phyloP scores from a whole-genome alignment of 2,797 vertebrate species.

The Poecilia velifera region DNA sequence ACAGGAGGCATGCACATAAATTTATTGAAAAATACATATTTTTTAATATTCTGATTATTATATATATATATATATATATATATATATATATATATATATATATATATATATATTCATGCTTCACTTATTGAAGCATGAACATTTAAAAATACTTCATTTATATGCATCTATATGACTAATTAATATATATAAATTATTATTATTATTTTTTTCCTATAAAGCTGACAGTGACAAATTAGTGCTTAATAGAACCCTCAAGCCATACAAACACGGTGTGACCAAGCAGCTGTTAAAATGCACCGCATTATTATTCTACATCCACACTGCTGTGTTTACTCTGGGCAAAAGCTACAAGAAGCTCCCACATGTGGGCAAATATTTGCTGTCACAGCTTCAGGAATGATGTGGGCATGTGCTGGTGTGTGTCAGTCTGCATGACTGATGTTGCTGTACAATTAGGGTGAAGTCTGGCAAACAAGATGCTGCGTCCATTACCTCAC shows the following conservation, averaged over 20 bases:
- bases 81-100: too few species aligned
- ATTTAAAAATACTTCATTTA: not conserved
- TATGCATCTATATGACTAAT: not conserved
- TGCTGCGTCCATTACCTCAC: conserved; percentile 44
- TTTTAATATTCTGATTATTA: not conserved
- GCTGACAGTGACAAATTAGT: conserved; percentile 81
- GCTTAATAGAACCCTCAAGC: conserved; percentile 73
- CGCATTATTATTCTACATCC: conserved; percentile 78
- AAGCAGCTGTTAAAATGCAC: conserved; percentile 69
- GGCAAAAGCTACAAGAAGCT: conserved; percentile 73
- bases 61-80: too few species aligned
- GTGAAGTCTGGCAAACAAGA: conserved; percentile 61
- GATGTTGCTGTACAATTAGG: conserved; percentile 53
- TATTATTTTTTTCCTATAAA: not conserved
- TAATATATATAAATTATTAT: not conserved
- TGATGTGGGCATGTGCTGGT: conserved; percentile 37
- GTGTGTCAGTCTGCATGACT: conserved; percentile 42
- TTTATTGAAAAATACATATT: not conserved
- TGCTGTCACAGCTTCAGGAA: conserved; percentile 64
- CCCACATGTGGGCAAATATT: conserved; percentile 77
- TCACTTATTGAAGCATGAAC: not conserved
- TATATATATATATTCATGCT: not conserved
- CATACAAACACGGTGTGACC: conserved; percentile 75
- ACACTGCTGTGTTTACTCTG: conserved; percentile 73
- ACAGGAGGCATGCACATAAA: too few species aligned